A percentile compares a stretch with the other conserved stretches of the same genome.
Evolutionary conservation across 2,113 vertebrate genomes (phyloP).

Genomic region (Otocyon megalotis): DNA sequence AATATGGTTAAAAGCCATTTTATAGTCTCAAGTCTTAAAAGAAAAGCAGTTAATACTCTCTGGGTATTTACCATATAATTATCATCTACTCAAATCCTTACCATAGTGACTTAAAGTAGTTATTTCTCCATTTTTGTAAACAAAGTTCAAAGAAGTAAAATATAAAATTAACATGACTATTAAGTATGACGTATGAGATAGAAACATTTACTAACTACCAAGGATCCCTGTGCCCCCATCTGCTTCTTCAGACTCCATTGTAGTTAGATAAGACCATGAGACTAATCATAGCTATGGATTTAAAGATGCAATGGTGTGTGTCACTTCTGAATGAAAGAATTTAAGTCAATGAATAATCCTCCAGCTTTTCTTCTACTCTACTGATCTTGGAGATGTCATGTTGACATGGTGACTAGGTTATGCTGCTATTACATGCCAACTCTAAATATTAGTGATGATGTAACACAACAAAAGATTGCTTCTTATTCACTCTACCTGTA

Average conservation of each 20-base stretch:
- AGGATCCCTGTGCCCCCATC: not conserved
- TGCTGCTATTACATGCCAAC: not conserved
- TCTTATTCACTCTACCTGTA: no score
- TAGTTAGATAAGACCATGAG: not conserved
- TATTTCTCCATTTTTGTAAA: not conserved
- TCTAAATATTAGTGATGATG: not conserved
- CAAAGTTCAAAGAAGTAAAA: not conserved
- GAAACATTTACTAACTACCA: not conserved
- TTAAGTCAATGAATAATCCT: not conserved
- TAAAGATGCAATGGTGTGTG: fast-evolving
- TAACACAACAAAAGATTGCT: not conserved
- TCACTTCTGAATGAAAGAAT: not conserved
- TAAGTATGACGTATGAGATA: not conserved
- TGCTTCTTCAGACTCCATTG: not conserved
- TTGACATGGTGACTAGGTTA: not conserved
- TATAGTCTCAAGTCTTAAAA: not conserved
- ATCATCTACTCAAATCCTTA: not conserved
- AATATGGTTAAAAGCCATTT: not conserved
- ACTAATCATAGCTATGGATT: no score
- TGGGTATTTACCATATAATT: not conserved
- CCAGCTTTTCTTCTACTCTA: not conserved
- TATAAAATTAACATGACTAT: not conserved
- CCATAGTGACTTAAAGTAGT: not conserved
- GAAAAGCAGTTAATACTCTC: not conserved
- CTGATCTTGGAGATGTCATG: not conserved